Evolutionary conservation across 2,797 vertebrate species (phyloP).

Genomic region (Lacerta viridis): DNA sequence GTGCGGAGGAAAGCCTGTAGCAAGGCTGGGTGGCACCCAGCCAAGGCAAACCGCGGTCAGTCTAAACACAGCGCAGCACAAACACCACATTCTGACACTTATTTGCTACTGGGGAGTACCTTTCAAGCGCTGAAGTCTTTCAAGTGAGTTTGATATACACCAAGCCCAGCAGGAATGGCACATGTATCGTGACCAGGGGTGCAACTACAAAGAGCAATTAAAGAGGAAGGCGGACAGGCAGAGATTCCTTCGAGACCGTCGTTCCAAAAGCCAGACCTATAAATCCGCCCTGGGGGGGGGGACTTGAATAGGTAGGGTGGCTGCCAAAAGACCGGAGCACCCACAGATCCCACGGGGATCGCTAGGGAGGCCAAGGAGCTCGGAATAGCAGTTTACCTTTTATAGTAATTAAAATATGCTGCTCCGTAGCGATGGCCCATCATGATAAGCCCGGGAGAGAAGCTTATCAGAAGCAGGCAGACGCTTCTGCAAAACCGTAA

Average conservation of each 20-base stretch:
- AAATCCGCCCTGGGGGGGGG: neutral
- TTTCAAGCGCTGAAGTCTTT: constrained; percentile 53
- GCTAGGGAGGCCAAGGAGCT: neutral
- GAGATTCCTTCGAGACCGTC: neutral
- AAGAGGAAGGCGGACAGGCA: neutral
- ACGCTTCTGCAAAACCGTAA: neutral
- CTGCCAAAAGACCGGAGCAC: neutral
- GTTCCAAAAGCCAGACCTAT: neutral
- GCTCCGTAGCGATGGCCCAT: neutral
- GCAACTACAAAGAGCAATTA: neutral
- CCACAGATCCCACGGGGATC: neutral
- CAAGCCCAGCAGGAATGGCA: constrained; percentile 18
- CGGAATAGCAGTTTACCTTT: neutral
- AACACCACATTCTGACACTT: constrained; percentile 70
- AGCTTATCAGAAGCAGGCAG: constrained; percentile 33
- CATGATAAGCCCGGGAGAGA: neutral
- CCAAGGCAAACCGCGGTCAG: constrained; percentile 76
- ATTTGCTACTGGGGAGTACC: constrained; percentile 73
- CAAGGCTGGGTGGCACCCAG: constrained; percentile 57
- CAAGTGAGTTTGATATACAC: constrained; percentile 60
- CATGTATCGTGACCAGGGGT: constrained; percentile 25
- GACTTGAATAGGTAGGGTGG: rapidly evolving
- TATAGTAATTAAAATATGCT: constrained; percentile 1
- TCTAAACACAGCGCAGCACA: constrained; percentile 72
- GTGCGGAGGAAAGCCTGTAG: constrained; percentile 70